phyloP scores from a whole-genome alignment of 2,113 vertebrate genomes.

The Hippocampus guttulatus region DNA sequence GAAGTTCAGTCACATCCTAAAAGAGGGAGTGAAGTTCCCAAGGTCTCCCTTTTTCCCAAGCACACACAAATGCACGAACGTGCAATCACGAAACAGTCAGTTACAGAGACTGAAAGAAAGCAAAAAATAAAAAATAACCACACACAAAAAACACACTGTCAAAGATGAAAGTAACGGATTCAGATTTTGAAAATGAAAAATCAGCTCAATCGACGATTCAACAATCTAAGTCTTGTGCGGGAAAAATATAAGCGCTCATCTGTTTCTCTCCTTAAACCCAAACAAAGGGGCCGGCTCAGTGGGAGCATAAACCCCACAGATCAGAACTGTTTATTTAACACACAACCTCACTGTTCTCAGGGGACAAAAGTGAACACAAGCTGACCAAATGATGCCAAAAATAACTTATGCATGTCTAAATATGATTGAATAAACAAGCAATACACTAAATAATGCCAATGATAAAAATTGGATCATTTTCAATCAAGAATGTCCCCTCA shows the following conservation, averaged over 20 bases:
- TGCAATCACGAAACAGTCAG: slow-evolving; percentile 8
- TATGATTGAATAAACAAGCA: too few species aligned
- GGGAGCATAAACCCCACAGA: slow-evolving; percentile 38
- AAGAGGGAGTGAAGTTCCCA: slow-evolving; percentile 39
- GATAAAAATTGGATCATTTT: neutral
- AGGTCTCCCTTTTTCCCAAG: slow-evolving; percentile 25
- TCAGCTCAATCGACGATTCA: neutral
- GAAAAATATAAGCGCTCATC: slow-evolving; percentile 36
- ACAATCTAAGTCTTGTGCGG: slow-evolving; percentile 19
- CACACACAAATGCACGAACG: neutral
- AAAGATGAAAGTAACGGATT: too few species aligned
- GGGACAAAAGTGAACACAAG: slow-evolving; percentile 24
- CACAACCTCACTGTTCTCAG: slow-evolving; percentile 49
- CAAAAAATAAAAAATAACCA: too few species aligned
- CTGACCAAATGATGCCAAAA: neutral
- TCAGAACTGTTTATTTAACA: slow-evolving; percentile 52
- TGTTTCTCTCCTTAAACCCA: slow-evolving; percentile 27
- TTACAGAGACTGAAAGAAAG: slow-evolving; percentile 35
- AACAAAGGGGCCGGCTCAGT: slow-evolving; percentile 41
- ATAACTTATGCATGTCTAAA: neutral
- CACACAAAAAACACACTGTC: too few species aligned
- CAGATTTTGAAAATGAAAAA: neutral
- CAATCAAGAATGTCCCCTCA: neutral
- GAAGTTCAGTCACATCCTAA: slow-evolving; percentile 28
- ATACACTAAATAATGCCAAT: neutral